Conservation (phyloP, 2,113 vertebrate genomes). For the Cardinalis cardinalis region DNA sequence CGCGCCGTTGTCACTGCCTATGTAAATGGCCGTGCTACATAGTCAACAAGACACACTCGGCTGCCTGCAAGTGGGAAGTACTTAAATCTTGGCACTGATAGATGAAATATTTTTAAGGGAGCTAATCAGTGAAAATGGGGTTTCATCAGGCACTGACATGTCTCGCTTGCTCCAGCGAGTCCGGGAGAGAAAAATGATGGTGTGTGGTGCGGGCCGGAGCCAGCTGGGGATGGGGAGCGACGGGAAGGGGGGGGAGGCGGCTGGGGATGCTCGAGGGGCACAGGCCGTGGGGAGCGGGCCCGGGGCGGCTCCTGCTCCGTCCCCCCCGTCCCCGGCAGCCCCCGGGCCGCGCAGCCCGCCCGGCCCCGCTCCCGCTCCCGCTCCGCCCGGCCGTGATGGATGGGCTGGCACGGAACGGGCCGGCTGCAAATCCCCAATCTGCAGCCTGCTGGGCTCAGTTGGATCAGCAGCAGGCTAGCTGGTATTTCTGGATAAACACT, state of each 20-base stretch:
- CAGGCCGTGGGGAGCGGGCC: neutral
- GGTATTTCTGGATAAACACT: slow-evolving; percentile 74
- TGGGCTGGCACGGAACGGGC: slow-evolving; percentile 47
- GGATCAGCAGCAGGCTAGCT: slow-evolving; percentile 72
- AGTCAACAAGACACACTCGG: slow-evolving; percentile 88
- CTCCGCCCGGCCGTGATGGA: slow-evolving; percentile 47
- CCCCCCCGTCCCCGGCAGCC: neutral
- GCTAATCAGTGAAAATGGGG: slow-evolving; percentile 94
- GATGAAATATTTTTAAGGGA: slow-evolving; percentile 94
- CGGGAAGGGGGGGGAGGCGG: neutral
- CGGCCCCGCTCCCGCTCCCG: neutral
- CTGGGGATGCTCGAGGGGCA: neutral
- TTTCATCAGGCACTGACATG: slow-evolving; percentile 90
- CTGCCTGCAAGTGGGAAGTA: slow-evolving; percentile 78
- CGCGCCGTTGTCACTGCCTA: slow-evolving; percentile 80
- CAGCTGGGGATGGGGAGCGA: slow-evolving; percentile 30
- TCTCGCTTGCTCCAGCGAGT: slow-evolving; percentile 83
- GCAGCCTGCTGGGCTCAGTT: slow-evolving; percentile 71
- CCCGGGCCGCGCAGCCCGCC: neutral
- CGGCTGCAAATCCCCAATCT: slow-evolving; percentile 69
- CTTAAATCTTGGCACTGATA: slow-evolving; percentile 88
- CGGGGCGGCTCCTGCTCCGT: neutral
- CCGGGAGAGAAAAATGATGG: slow-evolving; percentile 88
- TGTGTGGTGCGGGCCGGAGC: neutral
- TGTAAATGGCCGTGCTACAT: slow-evolving; percentile 91